A percentile compares a stretch with the other conserved stretches of the same genome.
These are phyloP conservation scores for Puntigrus tetrazona DNA, from an alignment of 2,113 vertebrate species.

Conservation along the genomic window DNA sequence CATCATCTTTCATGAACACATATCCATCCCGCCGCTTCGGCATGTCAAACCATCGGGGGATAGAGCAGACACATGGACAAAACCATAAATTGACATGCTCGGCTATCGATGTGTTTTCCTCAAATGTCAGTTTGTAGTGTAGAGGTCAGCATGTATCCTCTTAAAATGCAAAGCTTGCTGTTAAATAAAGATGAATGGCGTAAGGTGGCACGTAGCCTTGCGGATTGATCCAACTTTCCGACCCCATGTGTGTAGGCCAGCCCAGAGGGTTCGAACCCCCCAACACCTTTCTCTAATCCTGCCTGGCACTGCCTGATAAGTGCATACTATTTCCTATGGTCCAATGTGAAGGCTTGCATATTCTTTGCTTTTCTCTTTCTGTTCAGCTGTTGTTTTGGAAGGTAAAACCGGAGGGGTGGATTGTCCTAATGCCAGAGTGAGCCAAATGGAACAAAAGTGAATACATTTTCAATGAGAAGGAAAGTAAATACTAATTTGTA, in stretches of 20 bases:
- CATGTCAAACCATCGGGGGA: slow-evolving; percentile 34
- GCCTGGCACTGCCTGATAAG: slow-evolving; percentile 49
- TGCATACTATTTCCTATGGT: slow-evolving; percentile 19
- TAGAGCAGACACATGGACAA: neutral
- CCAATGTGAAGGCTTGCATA: slow-evolving; percentile 19
- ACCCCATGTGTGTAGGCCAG: slow-evolving; percentile 25
- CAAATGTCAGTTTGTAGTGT: slow-evolving; percentile 27
- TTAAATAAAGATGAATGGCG: slow-evolving; percentile 40
- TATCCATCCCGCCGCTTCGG: slow-evolving; percentile 24
- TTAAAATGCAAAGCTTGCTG: slow-evolving; percentile 43
- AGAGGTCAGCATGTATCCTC: slow-evolving; percentile 24
- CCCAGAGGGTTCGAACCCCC: slow-evolving; percentile 33
- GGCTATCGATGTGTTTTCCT: slow-evolving; percentile 25
- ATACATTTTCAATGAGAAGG: slow-evolving; percentile 63
- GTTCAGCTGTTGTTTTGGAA: slow-evolving; percentile 53
- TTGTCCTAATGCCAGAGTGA: slow-evolving; percentile 61
- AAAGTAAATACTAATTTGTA: slow-evolving; percentile 63
- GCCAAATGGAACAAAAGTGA: slow-evolving; percentile 54
- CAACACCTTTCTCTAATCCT: slow-evolving; percentile 48
- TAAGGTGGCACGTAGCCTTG: slow-evolving; percentile 29
- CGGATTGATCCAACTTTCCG: slow-evolving; percentile 23
- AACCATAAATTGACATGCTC: slow-evolving; percentile 30
- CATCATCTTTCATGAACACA: slow-evolving; percentile 16
- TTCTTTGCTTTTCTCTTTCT: neutral
- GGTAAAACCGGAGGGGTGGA: slow-evolving; percentile 65